Base-by-base conservation (phyloP, 2,113 vertebrate species). In the Leptosomus discolor region DNA sequence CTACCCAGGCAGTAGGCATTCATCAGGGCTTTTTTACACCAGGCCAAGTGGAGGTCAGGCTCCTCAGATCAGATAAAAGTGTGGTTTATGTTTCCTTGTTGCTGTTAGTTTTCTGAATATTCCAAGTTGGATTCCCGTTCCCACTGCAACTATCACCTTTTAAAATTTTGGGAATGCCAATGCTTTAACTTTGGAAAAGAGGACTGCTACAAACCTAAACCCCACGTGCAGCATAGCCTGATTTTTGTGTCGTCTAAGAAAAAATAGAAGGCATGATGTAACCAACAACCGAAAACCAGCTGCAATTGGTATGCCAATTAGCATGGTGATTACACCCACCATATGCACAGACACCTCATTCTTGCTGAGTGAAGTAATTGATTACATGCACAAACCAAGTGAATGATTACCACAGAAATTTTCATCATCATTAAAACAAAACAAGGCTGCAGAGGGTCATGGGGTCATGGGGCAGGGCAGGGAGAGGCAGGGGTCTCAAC, bases 381-480 rank as follows among this genome's bases (percentile, higher is more conserved):
- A 81, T 87, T 48, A 53, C 41, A 32, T 9, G 37, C 50, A 76
- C 58, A 77, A 65, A 86, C 32, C 26, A 54, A 29, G 32, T 63
- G 39, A 67, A 75, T 29, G 39, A 60, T 50, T 68, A 48, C 41
- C 45, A 79, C 30, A 37, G 60, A 32, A 26, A 75, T 57, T 56
- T 78, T 23, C 36, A 60, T 39, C 4, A 1, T 43, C 53, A 37
- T 34, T 34, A 29, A 75, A 78, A 36, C 4, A 74, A 36, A 80
- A 26, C 6, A 48, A 43, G 20, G 30, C 43, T 68, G 22, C 2
- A 3, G 20, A 85, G 17, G 26, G 4, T 6, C 20, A 37, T 0
- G 0, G 11, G 5, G 11, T 11, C 3, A 1, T 0, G 1, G 15
- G 5, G 8, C 29, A 64, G 34, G 32, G 45, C 16, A 57, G 23